Evolutionary conservation across 2,888 invertebrate species (phyloP), one percentile per base, ranked within the genome.

Genomic region (Noctuana brunneofusca): DNA sequence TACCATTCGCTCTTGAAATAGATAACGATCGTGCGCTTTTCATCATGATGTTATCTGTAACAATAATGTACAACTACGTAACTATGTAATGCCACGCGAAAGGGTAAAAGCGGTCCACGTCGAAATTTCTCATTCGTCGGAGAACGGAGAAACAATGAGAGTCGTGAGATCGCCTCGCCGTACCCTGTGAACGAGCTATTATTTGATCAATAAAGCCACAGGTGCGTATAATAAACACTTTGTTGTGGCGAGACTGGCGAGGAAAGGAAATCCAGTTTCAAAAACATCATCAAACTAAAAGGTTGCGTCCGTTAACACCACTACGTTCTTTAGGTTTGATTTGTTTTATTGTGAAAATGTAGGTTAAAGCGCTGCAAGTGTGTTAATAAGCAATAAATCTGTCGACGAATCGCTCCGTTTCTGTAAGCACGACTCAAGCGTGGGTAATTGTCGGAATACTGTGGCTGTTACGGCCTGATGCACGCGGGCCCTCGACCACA

Each of bases 401-500:
- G 75, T 73, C 72, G 67, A 71, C 68, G 80, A 81, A 81, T 78
- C 79, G 81, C 77, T 81, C 72, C 71, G 81, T 80, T 80, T 86
- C 80, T 79, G 80, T 77, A 75, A 80, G 78, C 81, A 79, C 82
- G 86, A 77, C 78, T 79, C 76, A 72, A 78, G 75, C 86, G 88
- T 86, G 87, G 85, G 88, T 89, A 89, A 89, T 90, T 87, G 89
- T 80, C 80, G 84, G 86, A 81, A 84, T 85, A 86, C 83, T 79
- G 80, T 83, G 83, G 80, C 77, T 86, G 89, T 90, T 85, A 80
- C 90, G 90, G 86, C 78, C 89, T 87, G 89, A 71, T 88, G 89
- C 76, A 74, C 88, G 79, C 82, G 85, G 83, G 87, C 87, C 87
- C 88, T 87, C 86, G 84, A 84, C 83, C 86, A 86, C 80, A 75